These are phyloP conservation scores for Apis florea DNA, from an alignment of 1,140 invertebrate genomes.

Conservation along the genomic window DNA sequence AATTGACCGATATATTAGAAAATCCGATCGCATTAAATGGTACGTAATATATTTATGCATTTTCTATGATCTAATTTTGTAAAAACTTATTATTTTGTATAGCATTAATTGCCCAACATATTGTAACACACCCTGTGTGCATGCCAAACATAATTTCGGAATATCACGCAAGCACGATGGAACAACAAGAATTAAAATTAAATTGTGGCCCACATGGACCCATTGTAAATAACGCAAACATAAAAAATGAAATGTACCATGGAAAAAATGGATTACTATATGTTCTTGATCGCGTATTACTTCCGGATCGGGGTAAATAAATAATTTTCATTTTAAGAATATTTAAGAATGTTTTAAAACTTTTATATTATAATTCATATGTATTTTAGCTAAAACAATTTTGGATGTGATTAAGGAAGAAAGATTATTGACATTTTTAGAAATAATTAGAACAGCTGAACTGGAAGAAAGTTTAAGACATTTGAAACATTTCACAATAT, in stretches of 20 bases:
- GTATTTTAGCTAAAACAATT: background rate
- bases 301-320: constrained; percentile 23
- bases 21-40: constrained; percentile 5
- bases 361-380: too few relatives aligned
- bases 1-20: background rate
- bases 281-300: constrained; percentile 12
- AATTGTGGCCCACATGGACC: constrained; percentile 2
- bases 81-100: background rate
- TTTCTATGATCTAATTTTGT: background rate
- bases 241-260: constrained; percentile 7
- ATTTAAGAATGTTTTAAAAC: background rate
- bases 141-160: constrained; percentile 77
- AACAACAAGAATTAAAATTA: constrained; percentile 41
- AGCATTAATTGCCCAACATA: constrained; percentile 73
- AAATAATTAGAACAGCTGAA: constrained; percentile 75
- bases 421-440: constrained; percentile 63
- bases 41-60: background rate
- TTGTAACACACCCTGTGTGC: constrained; percentile 79
- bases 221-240: background rate
- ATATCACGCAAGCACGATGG: constrained; percentile 73
- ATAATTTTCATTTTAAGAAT: too few relatives aligned
- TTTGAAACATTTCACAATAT: constrained; percentile 80
- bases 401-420: constrained; percentile 12
- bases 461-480: constrained; percentile 76
- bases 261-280: constrained; percentile 28